A percentile compares a stretch with the other conserved stretches of the same genome.
phyloP scores from a whole-genome alignment of 2,888 invertebrate species.

The Mythimna ferrago region DNA sequence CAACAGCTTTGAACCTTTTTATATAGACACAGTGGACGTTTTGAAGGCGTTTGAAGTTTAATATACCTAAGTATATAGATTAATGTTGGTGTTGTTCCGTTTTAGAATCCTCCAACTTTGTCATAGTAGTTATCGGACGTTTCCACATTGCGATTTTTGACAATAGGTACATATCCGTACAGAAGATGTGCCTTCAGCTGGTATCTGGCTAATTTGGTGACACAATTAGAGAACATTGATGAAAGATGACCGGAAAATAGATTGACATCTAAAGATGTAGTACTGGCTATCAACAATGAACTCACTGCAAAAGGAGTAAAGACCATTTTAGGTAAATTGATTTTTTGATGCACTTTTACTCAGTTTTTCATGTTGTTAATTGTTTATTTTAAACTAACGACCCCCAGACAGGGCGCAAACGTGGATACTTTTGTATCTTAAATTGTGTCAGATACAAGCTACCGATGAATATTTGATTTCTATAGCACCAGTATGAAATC shows the following conservation, averaged over 20 bases:
- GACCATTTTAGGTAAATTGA: background rate
- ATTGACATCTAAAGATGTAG: background rate
- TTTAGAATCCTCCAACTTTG: background rate
- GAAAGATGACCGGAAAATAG: background rate
- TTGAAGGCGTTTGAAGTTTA: background rate
- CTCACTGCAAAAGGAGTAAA: too few species aligned
- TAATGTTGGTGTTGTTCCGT: background rate
- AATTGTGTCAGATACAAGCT: too few species aligned
- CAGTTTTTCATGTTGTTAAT: too few species aligned
- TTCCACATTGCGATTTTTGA: background rate
- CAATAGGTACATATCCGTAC: background rate
- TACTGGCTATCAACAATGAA: background rate
- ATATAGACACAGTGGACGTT: background rate
- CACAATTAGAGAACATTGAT: background rate
- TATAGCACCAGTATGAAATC: too few species aligned
- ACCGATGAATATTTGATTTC: too few species aligned
- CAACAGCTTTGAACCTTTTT: slow-evolving; percentile 5
- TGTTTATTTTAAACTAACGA: too few species aligned
- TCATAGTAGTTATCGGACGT: background rate
- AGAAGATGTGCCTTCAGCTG: background rate
- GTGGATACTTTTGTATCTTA: too few species aligned
- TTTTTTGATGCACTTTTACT: background rate
- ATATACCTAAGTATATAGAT: background rate
- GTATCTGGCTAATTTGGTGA: background rate
- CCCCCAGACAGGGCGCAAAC: too few species aligned